phyloP scores from a whole-genome alignment of 2,113 vertebrate genomes.

The Pseudorectes ferrugineus region DNA sequence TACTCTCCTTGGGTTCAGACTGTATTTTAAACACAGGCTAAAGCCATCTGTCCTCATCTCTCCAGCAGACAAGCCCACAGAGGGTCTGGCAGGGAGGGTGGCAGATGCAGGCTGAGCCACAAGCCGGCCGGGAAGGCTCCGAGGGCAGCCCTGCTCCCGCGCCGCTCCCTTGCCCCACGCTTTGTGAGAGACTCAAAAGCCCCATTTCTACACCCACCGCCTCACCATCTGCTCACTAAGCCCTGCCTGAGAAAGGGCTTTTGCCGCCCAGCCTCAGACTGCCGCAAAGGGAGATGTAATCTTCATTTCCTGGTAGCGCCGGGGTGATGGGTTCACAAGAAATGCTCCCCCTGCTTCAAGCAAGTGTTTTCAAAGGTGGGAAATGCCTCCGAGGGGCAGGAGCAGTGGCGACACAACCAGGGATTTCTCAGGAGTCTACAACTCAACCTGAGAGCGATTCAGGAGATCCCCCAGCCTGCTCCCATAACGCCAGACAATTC shows the following conservation, averaged over 20 bases:
- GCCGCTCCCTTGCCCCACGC: rapidly evolving
- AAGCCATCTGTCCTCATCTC: background rate
- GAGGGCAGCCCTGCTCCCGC: background rate
- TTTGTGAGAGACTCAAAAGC: background rate
- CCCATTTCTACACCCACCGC: background rate
- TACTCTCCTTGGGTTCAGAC: background rate
- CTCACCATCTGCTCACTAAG: conserved; percentile 42
- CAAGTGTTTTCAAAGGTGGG: background rate
- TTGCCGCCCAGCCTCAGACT: background rate
- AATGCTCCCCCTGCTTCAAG: background rate
- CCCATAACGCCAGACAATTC: background rate
- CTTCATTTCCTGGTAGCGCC: background rate
- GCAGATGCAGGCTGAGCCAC: background rate
- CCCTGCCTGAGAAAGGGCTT: background rate
- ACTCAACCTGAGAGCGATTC: background rate
- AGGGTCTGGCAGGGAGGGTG: background rate
- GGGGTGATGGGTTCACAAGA: background rate
- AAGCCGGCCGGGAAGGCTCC: background rate
- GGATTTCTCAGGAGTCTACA: background rate
- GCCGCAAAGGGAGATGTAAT: background rate
- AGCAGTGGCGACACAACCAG: background rate
- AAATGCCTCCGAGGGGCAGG: background rate
- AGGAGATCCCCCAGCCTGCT: background rate
- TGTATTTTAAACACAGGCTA: background rate
- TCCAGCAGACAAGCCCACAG: background rate